phyloP scores from a whole-genome alignment of 1,140 invertebrate genomes.

The Hylaeus volcanicus region DNA sequence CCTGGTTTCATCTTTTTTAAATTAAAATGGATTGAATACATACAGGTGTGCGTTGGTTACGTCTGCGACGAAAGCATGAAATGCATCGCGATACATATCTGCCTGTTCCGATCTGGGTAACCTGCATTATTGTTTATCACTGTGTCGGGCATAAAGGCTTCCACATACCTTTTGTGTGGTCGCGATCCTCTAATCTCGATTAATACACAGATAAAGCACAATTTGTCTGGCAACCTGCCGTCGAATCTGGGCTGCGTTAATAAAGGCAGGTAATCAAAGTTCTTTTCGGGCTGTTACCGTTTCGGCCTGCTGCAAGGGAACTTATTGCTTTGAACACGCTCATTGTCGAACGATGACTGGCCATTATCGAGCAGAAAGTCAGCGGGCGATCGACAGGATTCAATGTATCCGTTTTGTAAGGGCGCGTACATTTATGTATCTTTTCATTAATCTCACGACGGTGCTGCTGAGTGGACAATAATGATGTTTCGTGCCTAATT shows the following conservation, averaged over 20 bases:
- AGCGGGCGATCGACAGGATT: conserved; percentile 74
- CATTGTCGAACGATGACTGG: conserved; percentile 75
- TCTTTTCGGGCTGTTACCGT: conserved; percentile 63
- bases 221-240: conserved; percentile 63
- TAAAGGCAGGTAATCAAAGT: conserved; percentile 73
- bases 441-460: conserved; percentile 40
- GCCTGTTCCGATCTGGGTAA: conserved; percentile 3
- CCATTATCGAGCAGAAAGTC: conserved; percentile 65
- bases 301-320: conserved; percentile 41
- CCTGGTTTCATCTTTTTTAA: no score
- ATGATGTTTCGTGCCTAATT: conserved; percentile 57
- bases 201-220: conserved; percentile 64
- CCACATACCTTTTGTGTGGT: conserved; percentile 51
- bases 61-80: background rate
- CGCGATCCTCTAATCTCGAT: conserved; percentile 50
- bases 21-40: no score
- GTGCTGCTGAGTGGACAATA: conserved; percentile 34
- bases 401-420: conserved; percentile 56
- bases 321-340: conserved; percentile 65
- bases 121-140: conserved; percentile 4
- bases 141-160: conserved; percentile 1
- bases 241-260: conserved; percentile 65
- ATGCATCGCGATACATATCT: conserved; percentile 4
- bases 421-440: conserved; percentile 43
- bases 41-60: background rate